Evolutionary conservation across 2,888 invertebrate genomes (phyloP).

Genomic region (Sinotaia quadrata): DNA sequence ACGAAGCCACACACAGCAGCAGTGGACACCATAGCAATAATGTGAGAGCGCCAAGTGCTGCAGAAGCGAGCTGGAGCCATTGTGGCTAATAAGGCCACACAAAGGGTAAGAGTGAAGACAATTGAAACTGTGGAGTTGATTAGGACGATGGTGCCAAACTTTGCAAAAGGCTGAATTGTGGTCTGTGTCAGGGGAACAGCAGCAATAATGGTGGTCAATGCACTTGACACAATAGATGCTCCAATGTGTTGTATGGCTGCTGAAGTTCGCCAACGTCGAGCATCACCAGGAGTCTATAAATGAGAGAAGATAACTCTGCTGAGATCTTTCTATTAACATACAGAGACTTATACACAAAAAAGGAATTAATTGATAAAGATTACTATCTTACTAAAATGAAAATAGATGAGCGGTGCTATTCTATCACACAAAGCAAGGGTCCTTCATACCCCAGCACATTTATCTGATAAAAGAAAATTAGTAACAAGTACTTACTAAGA

Average conservation of each 20-base stretch:
- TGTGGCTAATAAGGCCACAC: slow-evolving; percentile 59
- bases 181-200: slow-evolving; percentile 67
- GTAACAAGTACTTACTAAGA: not conserved
- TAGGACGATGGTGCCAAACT: slow-evolving; percentile 68
- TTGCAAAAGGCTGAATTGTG: slow-evolving; percentile 65
- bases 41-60: slow-evolving; percentile 47
- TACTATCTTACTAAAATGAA: not conserved
- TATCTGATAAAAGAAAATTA: too few species aligned
- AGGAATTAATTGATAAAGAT: too few species aligned
- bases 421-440: not conserved
- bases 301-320: not conserved
- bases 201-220: slow-evolving; percentile 66
- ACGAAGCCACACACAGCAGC: slow-evolving; percentile 41
- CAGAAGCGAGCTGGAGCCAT: slow-evolving; percentile 59
- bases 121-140: slow-evolving; percentile 67
- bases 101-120: slow-evolving; percentile 62
- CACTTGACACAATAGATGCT: slow-evolving; percentile 64
- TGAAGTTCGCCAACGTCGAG: slow-evolving; percentile 58
- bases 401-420: not conserved
- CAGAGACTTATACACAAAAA: too few species aligned
- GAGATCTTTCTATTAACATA: too few species aligned
- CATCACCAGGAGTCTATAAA: slow-evolving; percentile 45
- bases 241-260: slow-evolving; percentile 66
- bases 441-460: too few species aligned
- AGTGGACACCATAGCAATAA: slow-evolving; percentile 47